Evolutionary conservation across 2,113 vertebrate species (phyloP).

Genomic region (Zosterops pallidus): DNA sequence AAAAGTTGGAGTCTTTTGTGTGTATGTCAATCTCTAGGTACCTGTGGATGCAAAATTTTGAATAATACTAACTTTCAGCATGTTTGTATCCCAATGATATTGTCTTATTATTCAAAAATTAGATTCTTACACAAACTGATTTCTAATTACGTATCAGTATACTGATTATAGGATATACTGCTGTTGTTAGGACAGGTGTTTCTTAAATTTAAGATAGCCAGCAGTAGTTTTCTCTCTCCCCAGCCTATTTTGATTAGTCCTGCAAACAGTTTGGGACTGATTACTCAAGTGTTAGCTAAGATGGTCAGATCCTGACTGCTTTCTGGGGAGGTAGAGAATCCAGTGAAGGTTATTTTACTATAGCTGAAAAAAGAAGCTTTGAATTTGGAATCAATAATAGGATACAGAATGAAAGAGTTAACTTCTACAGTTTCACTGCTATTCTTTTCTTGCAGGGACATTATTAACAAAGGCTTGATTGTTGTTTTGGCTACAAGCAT

Average conservation of each 20-base stretch:
- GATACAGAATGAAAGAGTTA: slow-evolving; percentile 14
- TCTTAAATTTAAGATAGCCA: neutral
- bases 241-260: neutral
- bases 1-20: neutral
- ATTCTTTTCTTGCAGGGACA: neutral
- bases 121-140: neutral
- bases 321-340: neutral
- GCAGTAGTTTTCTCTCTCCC: neutral
- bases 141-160: neutral
- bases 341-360: neutral
- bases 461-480: slow-evolving; percentile 54
- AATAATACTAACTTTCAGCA: neutral
- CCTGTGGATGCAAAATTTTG: neutral
- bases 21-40: neutral
- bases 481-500: slow-evolving; percentile 22
- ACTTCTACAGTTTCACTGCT: neutral
- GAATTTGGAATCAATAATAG: neutral
- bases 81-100: neutral
- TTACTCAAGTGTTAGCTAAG: neutral
- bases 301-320: neutral
- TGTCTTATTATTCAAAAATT: neutral
- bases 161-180: neutral
- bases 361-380: neutral
- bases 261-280: neutral
- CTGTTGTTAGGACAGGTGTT: neutral